phyloP scores from a whole-genome alignment of 2,888 invertebrate species.

The Microctonus brassicae region DNA sequence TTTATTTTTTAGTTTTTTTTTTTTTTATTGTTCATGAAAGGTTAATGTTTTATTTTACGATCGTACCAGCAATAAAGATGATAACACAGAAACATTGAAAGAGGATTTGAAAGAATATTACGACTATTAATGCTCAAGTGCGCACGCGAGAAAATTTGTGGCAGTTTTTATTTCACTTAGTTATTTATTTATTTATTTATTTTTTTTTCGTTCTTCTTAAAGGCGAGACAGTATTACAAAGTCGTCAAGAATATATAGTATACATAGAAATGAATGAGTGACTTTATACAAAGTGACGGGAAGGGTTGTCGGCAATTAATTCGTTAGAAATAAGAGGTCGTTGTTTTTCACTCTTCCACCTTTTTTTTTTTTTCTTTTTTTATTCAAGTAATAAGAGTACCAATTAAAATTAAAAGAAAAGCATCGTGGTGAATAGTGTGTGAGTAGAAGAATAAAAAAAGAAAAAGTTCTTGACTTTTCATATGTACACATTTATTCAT shows the following conservation, averaged over 20 bases:
- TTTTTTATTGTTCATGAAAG: background rate
- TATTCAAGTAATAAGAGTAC: background rate
- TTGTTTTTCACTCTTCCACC: background rate
- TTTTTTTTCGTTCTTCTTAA: background rate
- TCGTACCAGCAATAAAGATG: background rate
- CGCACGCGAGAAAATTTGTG: background rate
- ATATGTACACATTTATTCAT: background rate
- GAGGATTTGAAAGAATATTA: background rate
- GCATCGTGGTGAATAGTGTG: background rate
- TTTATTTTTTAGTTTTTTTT: background rate
- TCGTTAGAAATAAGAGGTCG: constrained; percentile 52
- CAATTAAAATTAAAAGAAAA: background rate
- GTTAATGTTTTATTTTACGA: background rate
- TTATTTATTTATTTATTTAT: background rate
- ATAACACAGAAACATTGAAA: background rate
- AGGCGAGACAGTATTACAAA: background rate
- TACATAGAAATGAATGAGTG: background rate
- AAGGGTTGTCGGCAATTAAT: constrained; percentile 55
- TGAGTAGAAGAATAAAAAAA: background rate
- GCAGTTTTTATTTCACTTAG: background rate
- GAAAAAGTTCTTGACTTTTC: background rate
- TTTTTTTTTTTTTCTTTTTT: background rate
- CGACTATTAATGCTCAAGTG: background rate
- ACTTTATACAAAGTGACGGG: background rate
- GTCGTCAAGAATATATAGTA: background rate